phyloP scores from a whole-genome alignment of 2,113 vertebrate species.

The Artemisiospiza belli region DNA sequence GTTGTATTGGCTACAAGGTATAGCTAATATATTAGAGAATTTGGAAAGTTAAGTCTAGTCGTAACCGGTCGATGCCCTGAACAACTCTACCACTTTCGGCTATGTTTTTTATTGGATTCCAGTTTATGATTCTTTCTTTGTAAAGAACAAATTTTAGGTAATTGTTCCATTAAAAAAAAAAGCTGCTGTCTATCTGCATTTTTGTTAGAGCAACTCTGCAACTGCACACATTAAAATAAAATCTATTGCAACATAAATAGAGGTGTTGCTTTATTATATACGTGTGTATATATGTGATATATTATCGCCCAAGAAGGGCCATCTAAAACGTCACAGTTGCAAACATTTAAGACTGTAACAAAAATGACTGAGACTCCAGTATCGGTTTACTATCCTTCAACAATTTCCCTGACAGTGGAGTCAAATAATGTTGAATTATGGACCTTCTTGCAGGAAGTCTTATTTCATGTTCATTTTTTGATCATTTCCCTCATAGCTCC shows the following conservation, averaged over 20 bases:
- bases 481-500: conserved; percentile 68
- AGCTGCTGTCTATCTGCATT: not conserved
- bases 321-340: conserved; percentile 66
- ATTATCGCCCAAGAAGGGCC: conserved; percentile 53
- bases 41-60: not conserved
- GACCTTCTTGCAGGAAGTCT: conserved; percentile 75
- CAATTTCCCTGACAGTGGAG: conserved; percentile 75
- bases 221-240: not conserved
- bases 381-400: conserved; percentile 79
- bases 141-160: not conserved
- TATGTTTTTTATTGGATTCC: not conserved
- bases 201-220: not conserved
- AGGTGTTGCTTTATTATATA: conserved; percentile 60
- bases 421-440: conserved; percentile 84
- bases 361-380: conserved; percentile 69
- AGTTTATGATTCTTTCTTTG: conserved; percentile 2
- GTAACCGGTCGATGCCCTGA: not conserved
- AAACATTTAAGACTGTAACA: conserved; percentile 78
- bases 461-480: conserved; percentile 79
- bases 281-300: conserved; percentile 47
- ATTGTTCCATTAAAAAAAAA: not conserved
- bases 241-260: conserved; percentile 51
- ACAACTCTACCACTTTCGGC: not conserved
- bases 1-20: not conserved
- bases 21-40: not conserved